phyloP scores from a whole-genome alignment of 1,140 invertebrate species.

The Hyphantria cunea region DNA sequence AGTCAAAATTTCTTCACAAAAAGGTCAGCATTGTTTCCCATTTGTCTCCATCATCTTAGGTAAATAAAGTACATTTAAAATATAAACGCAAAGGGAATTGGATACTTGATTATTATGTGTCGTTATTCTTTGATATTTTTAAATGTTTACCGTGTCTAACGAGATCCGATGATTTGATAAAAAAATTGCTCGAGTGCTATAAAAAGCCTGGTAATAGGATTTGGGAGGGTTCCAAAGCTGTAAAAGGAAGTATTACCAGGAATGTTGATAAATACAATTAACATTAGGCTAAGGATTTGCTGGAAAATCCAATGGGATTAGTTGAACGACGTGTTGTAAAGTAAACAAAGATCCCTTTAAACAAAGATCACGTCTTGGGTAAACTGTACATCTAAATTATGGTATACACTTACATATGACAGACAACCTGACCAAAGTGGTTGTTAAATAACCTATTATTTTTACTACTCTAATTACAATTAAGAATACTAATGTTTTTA shows the following conservation, averaged over 20 bases:
- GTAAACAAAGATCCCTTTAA: neutral
- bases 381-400: neutral
- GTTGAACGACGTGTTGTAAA: neutral
- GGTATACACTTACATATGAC: no score
- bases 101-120: constrained; percentile 5
- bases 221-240: constrained; percentile 12
- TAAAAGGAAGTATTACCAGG: neutral
- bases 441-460: no score
- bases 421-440: no score
- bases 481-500: no score
- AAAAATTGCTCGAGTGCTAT: constrained; percentile 10
- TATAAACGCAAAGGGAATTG: no score
- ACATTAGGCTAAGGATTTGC: constrained; percentile 8
- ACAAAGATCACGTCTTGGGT: neutral
- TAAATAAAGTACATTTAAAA: no score
- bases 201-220: constrained; percentile 17
- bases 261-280: constrained; percentile 15
- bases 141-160: constrained; percentile 16
- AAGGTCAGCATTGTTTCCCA: no score
- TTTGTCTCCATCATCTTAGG: no score
- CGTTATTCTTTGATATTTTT: constrained; percentile 17
- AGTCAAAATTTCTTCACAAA: no score
- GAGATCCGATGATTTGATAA: constrained; percentile 23
- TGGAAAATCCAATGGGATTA: neutral
- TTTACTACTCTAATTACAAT: no score